A percentile compares a stretch with the other conserved stretches of the same genome.
Conservation (phyloP, 2,888 invertebrate genomes). For the Rhagonycha fulva region DNA sequence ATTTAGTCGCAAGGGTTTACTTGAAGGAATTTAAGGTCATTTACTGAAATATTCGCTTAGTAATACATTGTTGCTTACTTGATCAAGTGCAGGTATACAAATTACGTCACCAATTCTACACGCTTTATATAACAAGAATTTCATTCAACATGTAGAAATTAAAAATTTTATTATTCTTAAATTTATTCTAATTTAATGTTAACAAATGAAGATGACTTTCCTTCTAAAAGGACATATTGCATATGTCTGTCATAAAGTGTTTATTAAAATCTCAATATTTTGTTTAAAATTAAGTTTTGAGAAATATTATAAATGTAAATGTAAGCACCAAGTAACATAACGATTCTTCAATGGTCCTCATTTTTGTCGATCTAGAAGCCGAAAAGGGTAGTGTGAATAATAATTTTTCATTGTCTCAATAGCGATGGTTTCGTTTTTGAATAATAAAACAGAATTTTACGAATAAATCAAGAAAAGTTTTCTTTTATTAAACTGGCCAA, state of each 20-base stretch:
- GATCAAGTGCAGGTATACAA: constrained; percentile 13
- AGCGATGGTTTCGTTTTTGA: neutral
- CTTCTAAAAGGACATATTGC: no score
- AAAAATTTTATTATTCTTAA: neutral
- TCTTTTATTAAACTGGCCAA: neutral
- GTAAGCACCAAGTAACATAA: neutral
- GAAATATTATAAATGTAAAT: neutral
- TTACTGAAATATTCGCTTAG: constrained; percentile 13
- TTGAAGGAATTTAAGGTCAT: constrained; percentile 12
- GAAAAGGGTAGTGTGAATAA: neutral
- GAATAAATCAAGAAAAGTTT: neutral
- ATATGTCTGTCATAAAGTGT: no score
- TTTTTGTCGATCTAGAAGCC: neutral
- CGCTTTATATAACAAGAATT: neutral
- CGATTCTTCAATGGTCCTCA: neutral
- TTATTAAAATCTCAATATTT: no score
- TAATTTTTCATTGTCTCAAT: neutral
- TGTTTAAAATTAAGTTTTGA: no score
- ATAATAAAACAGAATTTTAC: neutral
- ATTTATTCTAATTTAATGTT: no score
- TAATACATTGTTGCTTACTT: constrained; percentile 4
- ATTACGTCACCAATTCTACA: neutral
- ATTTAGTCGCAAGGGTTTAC: constrained; percentile 13
- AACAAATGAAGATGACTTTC: no score
- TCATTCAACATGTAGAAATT: neutral